phyloP scores from a whole-genome alignment of 2,797 vertebrate genomes.

The Furcifer pardalis region DNA sequence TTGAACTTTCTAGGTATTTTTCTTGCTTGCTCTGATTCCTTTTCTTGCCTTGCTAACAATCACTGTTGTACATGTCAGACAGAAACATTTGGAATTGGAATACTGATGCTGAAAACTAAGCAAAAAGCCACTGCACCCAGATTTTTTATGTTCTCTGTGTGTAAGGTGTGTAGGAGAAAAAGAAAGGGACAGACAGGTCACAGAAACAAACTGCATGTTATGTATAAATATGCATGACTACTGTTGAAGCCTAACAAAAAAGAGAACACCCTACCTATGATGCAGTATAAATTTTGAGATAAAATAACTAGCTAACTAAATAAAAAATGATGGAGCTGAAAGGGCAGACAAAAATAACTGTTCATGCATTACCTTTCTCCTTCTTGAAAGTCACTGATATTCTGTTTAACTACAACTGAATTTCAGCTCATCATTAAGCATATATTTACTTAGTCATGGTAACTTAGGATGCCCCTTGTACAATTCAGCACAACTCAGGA shows the following conservation, averaged over 20 bases:
- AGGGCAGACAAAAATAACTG: not conserved
- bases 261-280: not conserved
- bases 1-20: too few relatives aligned
- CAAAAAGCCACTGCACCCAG: not conserved
- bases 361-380: not conserved
- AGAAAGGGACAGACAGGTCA: too few relatives aligned
- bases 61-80: not conserved
- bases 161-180: too few relatives aligned
- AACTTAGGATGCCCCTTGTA: conserved; percentile 9
- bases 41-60: not conserved
- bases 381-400: conserved; percentile 25
- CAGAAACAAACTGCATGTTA: not conserved
- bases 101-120: not conserved
- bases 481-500: conserved; percentile 26
- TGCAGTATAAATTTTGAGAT: not conserved
- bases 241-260: not conserved
- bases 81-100: not conserved
- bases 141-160: not conserved
- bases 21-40: too few relatives aligned
- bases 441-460: conserved; percentile 34
- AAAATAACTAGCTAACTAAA: not conserved
- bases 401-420: conserved; percentile 34
- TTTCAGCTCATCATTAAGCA: conserved; percentile 43
- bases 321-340: not conserved
- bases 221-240: not conserved